Conservation (phyloP, 2,797 vertebrate species). For the Malacoctenus gilli region DNA sequence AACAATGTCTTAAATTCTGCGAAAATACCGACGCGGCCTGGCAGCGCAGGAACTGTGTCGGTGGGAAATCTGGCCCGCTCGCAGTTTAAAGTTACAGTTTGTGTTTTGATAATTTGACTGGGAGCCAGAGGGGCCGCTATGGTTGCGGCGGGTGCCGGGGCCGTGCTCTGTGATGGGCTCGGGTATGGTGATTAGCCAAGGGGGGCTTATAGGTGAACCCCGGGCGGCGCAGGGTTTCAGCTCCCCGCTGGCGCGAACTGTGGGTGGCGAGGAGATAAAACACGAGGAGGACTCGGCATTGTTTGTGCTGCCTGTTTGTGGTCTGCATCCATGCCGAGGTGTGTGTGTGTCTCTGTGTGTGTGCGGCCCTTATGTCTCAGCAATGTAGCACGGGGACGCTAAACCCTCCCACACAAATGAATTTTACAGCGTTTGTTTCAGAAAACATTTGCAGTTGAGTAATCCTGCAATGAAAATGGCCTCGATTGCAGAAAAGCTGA, state of each 20-base stretch:
- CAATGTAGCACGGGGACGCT: conserved; percentile 45
- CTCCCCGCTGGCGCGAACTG: conserved; percentile 69
- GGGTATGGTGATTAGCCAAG: conserved; percentile 63
- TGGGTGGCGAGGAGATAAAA: conserved; percentile 82
- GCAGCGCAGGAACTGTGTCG: conserved; percentile 51
- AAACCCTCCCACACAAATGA: conserved; percentile 48
- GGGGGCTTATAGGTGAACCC: conserved; percentile 56
- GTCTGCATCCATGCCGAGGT: conserved; percentile 46
- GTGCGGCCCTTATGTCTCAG: conserved; percentile 58
- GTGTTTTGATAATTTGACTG: conserved; percentile 72
- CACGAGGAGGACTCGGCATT: conserved; percentile 56
- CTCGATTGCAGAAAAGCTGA: not conserved
- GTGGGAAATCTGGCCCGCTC: conserved; percentile 59
- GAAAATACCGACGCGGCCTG: conserved; percentile 37
- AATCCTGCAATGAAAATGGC: conserved; percentile 2
- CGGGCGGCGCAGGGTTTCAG: conserved; percentile 60
- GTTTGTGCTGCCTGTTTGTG: conserved; percentile 79
- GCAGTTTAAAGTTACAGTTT: conserved; percentile 75
- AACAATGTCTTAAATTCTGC: conserved; percentile 58
- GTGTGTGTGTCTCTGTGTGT: conserved; percentile 5
- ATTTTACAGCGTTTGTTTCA: conserved; percentile 39
- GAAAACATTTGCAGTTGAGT: conserved; percentile 5
- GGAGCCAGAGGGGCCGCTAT: conserved; percentile 59
- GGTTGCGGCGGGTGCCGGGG: conserved; percentile 54
- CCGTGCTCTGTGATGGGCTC: conserved; percentile 55